These are phyloP conservation scores for Sebastes minor DNA, from an alignment of 2,797 vertebrate species.

Conservation along the genomic window DNA sequence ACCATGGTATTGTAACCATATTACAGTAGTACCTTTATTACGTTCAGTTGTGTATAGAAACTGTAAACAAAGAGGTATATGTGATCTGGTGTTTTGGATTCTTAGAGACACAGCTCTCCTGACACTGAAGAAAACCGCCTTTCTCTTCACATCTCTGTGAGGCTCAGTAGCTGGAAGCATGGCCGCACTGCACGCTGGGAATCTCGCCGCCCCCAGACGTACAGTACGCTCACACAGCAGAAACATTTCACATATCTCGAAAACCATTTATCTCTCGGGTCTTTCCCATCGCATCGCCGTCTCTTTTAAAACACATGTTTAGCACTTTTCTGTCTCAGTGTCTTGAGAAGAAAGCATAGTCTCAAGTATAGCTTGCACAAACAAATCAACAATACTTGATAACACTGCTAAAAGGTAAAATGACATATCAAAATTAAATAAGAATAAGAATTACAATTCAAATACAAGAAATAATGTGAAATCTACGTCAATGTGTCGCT, in stretches of 20 bases:
- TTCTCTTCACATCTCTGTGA: slow-evolving; percentile 65
- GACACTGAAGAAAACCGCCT: slow-evolving; percentile 86
- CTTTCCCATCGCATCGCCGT: slow-evolving; percentile 35
- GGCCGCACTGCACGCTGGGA: slow-evolving; percentile 46
- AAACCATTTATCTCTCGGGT: slow-evolving; percentile 41
- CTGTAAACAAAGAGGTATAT: slow-evolving; percentile 99
- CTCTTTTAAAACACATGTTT: slow-evolving; percentile 36
- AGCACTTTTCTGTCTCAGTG: slow-evolving; percentile 78
- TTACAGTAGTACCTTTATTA: slow-evolving; percentile 97
- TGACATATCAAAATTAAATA: slow-evolving; percentile 90
- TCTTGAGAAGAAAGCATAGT: slow-evolving; percentile 84
- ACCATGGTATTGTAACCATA: slow-evolving; percentile 95
- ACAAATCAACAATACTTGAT: slow-evolving; percentile 90
- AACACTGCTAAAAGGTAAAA: slow-evolving; percentile 95
- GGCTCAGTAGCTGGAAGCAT: slow-evolving; percentile 84
- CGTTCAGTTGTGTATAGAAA: slow-evolving; percentile 94
- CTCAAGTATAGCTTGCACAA: slow-evolving; percentile 88
- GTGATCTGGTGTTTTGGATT: slow-evolving; percentile 92
- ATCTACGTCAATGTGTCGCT: slow-evolving; percentile 83
- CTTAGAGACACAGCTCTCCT: slow-evolving; percentile 88
- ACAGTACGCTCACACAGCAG: slow-evolving; percentile 59
- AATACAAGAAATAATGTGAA: slow-evolving; percentile 89
- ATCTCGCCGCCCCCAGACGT: slow-evolving; percentile 34
- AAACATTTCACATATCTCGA: slow-evolving; percentile 61
- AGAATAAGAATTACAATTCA: slow-evolving; percentile 90